phyloP scores from a whole-genome alignment of 2,888 invertebrate species.

The Zygaena filipendulae region DNA sequence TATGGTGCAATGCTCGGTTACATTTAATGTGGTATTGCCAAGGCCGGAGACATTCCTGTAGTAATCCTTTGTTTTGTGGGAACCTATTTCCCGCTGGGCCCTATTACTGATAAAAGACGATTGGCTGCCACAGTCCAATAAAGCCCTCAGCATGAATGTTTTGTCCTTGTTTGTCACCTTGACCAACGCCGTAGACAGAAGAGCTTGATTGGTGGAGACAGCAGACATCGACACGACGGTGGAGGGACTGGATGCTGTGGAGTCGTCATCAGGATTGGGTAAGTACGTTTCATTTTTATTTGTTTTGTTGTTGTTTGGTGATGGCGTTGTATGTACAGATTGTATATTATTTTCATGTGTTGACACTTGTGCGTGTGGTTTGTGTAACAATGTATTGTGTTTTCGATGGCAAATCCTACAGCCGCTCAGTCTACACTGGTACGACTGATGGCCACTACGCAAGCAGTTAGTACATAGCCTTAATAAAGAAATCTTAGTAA shows the following conservation, averaged over 20 bases:
- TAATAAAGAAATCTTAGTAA: conserved; percentile 2
- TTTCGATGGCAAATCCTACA: conserved; percentile 9
- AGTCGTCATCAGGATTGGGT: too few relatives aligned
- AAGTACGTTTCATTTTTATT: too few relatives aligned
- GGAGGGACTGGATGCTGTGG: too few relatives aligned
- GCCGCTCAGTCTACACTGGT: conserved; percentile 4
- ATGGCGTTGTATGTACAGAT: conserved; percentile 2
- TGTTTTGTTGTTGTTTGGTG: background rate
- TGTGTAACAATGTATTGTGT: conserved; percentile 10
- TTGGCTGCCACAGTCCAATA: conserved; percentile 6
- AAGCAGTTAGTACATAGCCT: conserved; percentile 9
- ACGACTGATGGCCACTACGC: conserved; percentile 6
- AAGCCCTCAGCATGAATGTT: conserved; percentile 3
- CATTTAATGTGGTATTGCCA: conserved; percentile 4
- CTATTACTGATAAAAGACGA: conserved; percentile 1
- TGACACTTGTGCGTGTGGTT: background rate
- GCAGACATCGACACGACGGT: conserved; percentile 2
- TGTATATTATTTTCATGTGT: background rate
- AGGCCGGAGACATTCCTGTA: conserved; percentile 6
- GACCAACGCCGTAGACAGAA: conserved; percentile 10
- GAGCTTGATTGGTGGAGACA: conserved; percentile 4
- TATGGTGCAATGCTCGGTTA: conserved; percentile 6
- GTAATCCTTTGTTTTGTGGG: conserved; percentile 1
- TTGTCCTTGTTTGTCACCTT: conserved; percentile 7
- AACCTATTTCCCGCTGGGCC: too few relatives aligned